These are phyloP conservation scores for Diploptera punctata DNA, from an alignment of 2,888 invertebrate genomes.

Conservation along the genomic window DNA sequence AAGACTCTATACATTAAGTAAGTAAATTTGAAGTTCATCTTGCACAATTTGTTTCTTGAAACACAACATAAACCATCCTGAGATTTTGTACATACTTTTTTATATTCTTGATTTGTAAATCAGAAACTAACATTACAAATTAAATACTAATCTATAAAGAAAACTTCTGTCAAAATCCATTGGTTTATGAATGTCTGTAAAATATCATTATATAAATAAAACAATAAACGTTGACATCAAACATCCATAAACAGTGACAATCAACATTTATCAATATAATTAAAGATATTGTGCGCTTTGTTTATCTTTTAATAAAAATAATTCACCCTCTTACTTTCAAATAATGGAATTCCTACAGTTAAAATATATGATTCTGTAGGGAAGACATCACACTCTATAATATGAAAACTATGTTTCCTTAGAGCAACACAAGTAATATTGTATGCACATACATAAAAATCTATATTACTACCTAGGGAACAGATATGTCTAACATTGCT, in stretches of 20 bases:
- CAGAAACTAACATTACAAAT: no score
- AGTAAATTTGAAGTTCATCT: no score
- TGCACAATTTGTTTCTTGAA: no score
- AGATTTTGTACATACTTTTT: no score
- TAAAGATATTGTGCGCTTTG: slow-evolving; percentile 19
- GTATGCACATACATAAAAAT: background rate
- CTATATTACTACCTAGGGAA: background rate
- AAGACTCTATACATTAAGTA: no score
- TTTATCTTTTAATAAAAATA: slow-evolving; percentile 14
- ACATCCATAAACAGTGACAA: slow-evolving; percentile 3
- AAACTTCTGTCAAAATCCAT: no score
- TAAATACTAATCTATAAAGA: no score
- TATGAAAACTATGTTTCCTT: background rate
- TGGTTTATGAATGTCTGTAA: no score
- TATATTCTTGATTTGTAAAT: no score
- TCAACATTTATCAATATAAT: slow-evolving; percentile 2
- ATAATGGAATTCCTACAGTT: slow-evolving; percentile 9
- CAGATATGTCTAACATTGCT: background rate
- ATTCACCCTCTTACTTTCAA: background rate
- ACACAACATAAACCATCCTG: no score
- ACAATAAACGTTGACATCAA: no score
- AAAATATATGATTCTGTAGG: slow-evolving; percentile 2
- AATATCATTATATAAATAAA: no score
- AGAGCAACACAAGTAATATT: background rate
- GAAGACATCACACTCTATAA: slow-evolving; percentile 2